These are phyloP conservation scores for Psettodes erumei DNA, from an alignment of 2,113 vertebrate species.

Conservation along the genomic window DNA sequence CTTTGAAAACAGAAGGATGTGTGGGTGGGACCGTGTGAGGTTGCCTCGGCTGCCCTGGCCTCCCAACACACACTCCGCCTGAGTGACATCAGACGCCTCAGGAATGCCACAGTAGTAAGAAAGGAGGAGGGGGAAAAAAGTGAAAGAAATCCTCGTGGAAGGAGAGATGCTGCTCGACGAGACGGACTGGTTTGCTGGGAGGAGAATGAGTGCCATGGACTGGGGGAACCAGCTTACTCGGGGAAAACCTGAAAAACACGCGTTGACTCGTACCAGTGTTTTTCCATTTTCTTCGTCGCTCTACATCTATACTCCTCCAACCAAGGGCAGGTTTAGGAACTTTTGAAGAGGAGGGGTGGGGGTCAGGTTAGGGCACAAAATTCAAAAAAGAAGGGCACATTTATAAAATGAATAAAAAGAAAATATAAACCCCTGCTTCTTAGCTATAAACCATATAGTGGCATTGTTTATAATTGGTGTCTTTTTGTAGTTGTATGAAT, in stretches of 20 bases:
- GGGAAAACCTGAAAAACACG: slow-evolving; percentile 50
- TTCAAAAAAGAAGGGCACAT: too few relatives aligned
- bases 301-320: neutral
- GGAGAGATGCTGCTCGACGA: slow-evolving; percentile 49
- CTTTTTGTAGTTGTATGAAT: neutral
- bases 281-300: slow-evolving; percentile 1
- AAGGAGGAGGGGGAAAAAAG: slow-evolving; percentile 10
- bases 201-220: slow-evolving; percentile 9
- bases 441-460: too few relatives aligned
- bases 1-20: neutral
- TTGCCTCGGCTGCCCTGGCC: neutral
- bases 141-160: slow-evolving; percentile 25
- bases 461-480: neutral
- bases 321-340: neutral
- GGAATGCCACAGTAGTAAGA: slow-evolving; percentile 44
- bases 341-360: too few relatives aligned
- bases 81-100: slow-evolving; percentile 51
- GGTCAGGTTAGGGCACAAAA: too few relatives aligned
- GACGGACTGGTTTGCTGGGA: slow-evolving; percentile 60
- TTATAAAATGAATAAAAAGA: too few relatives aligned
- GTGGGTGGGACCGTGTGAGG: slow-evolving; percentile 2
- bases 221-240: neutral
- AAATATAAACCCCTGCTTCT: too few relatives aligned
- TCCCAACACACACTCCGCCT: neutral
- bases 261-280: neutral